Base-by-base conservation (phyloP, 2,113 vertebrate species). In the Pluvialis apricaria region DNA sequence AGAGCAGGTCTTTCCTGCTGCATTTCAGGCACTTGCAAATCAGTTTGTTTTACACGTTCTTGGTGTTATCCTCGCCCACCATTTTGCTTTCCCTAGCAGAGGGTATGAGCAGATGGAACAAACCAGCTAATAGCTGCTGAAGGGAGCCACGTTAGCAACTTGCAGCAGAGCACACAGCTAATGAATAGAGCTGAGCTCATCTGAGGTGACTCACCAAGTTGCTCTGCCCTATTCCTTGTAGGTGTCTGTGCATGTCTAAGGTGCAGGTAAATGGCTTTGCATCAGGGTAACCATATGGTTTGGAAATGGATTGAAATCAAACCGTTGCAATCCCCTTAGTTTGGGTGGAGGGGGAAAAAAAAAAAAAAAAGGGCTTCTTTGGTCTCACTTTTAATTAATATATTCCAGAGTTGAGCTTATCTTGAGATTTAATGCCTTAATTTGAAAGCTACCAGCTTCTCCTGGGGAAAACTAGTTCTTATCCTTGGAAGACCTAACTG, bases 331-430 rank as follows among this genome's bases (percentile, higher is more conserved):
- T 66, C 28, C 8, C 57, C 26, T 77, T n/a, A 9, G 2, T n/a
- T 40, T 36, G 7, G 12, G 26, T 11, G 2, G 25, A 2, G 2
- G 10, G 2, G 15, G 5, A 9, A 24, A 6, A 32, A 2, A 4
- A 8, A 44, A 19, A 40, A 3, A 4, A 12, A 10, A 25, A 12
- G 18, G 14, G 3, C 3, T 81, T 20, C n/a, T 76, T 54, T n/a
- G 18, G 40, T 49, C 54, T 72, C 28, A 7, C 10, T 86, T 73
- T 9, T 45, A 38, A 47, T 49, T 20, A n/a, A 49, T 31, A 18
- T 8, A 28, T 75, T 66, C 45, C 20, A 24, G 49, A 51, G 22
- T 6, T 29, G 65, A 32, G 60, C 45, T 77, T 69, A 71, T 62
- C 42, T 51, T n/a, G 38, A 82, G 45, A 36, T 65, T 71, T 68